A percentile compares a stretch with the other conserved stretches of the same genome.
Evolutionary conservation across 2,113 vertebrate species (phyloP).

Genomic region (Ameiurus melas): DNA sequence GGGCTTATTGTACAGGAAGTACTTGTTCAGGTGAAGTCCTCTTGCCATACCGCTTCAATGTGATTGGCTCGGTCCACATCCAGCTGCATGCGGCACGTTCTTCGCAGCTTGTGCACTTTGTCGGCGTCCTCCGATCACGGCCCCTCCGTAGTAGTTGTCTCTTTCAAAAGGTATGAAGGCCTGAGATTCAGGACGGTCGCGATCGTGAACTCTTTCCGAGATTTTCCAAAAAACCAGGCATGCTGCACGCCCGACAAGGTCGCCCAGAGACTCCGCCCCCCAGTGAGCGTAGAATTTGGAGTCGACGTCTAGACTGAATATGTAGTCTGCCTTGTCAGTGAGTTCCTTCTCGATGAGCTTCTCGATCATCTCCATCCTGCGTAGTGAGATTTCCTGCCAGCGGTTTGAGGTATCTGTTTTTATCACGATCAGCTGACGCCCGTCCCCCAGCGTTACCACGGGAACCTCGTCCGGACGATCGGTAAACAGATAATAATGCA

Average conservation of each 20-base stretch:
- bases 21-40: slow-evolving; percentile 12
- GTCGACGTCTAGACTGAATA: neutral
- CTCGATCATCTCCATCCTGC: neutral
- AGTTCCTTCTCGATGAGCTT: neutral
- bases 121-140: neutral
- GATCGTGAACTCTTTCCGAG: neutral
- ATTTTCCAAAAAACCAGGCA: neutral
- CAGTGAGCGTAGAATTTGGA: slow-evolving; percentile 11
- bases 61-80: slow-evolving; percentile 8
- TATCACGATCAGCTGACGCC: neutral
- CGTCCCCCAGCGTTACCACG: neutral
- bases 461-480: neutral
- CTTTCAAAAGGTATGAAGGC: neutral
- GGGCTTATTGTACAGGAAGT: slow-evolving; percentile 25
- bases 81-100: neutral
- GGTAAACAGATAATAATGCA: neutral
- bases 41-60: slow-evolving; percentile 4
- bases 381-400: neutral
- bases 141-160: slow-evolving; percentile 10
- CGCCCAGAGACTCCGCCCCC: slow-evolving; percentile 7
- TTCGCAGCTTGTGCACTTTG: neutral
- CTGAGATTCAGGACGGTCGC: slow-evolving; percentile 1
- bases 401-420: neutral
- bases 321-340: neutral
- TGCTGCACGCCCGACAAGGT: neutral